Percentiles rank a stretch among this genome's conserved stretches.
These are phyloP conservation scores for Ramphastos sulfuratus DNA, from an alignment of 2,113 vertebrate genomes.

Conservation along the genomic window DNA sequence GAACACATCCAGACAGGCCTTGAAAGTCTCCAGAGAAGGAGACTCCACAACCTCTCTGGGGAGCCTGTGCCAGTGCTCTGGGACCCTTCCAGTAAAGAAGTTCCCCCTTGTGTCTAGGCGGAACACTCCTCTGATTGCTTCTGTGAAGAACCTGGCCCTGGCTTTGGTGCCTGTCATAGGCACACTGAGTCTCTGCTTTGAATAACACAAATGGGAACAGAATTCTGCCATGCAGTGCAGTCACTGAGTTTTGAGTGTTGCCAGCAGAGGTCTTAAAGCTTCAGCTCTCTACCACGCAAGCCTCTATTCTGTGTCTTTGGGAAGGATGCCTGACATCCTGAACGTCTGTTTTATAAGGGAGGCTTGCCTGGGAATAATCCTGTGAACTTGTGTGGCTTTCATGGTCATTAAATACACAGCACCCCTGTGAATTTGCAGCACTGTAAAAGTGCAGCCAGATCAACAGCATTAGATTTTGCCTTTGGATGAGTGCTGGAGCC, in stretches of 20 bases:
- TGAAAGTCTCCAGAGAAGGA: too few relatives aligned
- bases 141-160: not conserved
- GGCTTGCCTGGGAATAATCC: not conserved
- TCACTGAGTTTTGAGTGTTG: not conserved
- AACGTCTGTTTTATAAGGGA: not conserved
- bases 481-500: not conserved
- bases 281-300: not conserved
- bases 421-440: constrained; percentile 19
- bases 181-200: not conserved
- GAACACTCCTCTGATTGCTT: not conserved
- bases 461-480: not conserved
- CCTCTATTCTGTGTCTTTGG: not conserved
- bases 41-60: too few relatives aligned
- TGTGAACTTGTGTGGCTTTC: constrained; percentile 17
- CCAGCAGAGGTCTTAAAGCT: not conserved
- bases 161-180: not conserved
- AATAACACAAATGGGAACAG: not conserved
- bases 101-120: too few relatives aligned
- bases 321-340: constrained; percentile 1
- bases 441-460: not conserved
- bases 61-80: too few relatives aligned
- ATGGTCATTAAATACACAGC: constrained; percentile 34
- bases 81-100: too few relatives aligned
- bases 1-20: too few relatives aligned
- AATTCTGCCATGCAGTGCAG: not conserved